Conservation (phyloP, 2,797 vertebrate genomes). For the Hydrophis major region DNA sequence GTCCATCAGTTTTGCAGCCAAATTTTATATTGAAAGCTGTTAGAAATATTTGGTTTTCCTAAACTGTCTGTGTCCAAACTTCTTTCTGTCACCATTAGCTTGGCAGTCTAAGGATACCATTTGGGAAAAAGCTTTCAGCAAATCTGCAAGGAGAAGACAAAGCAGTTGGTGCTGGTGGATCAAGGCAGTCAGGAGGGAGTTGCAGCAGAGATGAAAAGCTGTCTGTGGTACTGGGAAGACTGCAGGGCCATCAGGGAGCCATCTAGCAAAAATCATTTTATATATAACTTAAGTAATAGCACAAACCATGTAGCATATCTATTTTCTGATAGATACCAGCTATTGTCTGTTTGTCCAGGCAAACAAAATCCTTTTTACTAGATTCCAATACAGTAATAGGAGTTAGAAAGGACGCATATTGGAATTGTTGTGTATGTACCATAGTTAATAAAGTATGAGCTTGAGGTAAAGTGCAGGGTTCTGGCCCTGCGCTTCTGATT, state of each 20-base stretch:
- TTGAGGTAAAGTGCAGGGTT: too few relatives aligned
- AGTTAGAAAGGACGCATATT: conserved; percentile 67
- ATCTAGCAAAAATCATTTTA: conserved; percentile 71
- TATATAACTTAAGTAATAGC: conserved; percentile 74
- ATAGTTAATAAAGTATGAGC: too few relatives aligned
- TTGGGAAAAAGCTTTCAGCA: not conserved
- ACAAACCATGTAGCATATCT: conserved; percentile 68
- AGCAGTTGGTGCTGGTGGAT: conserved; percentile 36
- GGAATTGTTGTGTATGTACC: conserved; percentile 24
- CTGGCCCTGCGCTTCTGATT: too few relatives aligned
- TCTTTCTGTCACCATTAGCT: not conserved
- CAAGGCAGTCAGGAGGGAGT: conserved; percentile 32
- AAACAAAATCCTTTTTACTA: conserved; percentile 65
- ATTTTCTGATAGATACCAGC: conserved; percentile 69
- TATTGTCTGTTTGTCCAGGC: conserved; percentile 70
- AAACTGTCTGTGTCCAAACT: not conserved
- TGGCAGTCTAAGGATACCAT: not conserved
- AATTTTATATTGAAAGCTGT: not conserved
- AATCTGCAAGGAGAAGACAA: not conserved
- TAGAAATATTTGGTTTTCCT: not conserved
- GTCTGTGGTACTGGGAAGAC: conserved; percentile 43
- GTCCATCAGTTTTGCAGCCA: not conserved
- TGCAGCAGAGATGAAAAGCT: conserved; percentile 50
- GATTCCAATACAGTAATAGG: conserved; percentile 53
- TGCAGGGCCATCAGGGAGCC: conserved; percentile 63